Evolutionary conservation across 2,113 vertebrate species (phyloP).

Genomic region (Tachuris rubrigastra): DNA sequence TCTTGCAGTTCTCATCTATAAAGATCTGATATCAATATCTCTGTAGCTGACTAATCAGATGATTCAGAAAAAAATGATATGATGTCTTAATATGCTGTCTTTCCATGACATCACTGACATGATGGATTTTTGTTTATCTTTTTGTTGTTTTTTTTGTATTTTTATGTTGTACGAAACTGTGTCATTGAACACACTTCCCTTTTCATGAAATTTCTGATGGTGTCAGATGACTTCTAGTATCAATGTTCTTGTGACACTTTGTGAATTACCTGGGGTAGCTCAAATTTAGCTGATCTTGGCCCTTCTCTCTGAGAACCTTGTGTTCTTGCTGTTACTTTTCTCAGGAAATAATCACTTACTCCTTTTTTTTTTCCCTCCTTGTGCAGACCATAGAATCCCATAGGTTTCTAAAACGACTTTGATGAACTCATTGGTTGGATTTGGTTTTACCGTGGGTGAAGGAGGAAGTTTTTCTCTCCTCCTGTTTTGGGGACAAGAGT

Average conservation of each 20-base stretch:
- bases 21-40: not conserved
- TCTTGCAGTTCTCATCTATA: not conserved
- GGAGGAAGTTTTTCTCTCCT: accelerated
- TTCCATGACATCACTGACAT: not conserved
- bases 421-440: not conserved
- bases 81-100: not conserved
- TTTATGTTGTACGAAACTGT: not conserved
- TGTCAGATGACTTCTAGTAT: not conserved
- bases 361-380: not conserved
- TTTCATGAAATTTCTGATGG: not conserved
- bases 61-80: not conserved
- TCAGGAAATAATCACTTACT: not conserved
- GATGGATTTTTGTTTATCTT: not conserved
- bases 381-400: not conserved
- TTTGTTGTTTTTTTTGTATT: not conserved
- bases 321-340: not conserved
- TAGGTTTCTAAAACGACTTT: not conserved
- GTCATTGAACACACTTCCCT: not conserved
- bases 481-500: not conserved
- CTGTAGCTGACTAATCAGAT: not conserved
- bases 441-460: too few relatives aligned
- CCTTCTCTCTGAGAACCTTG: not conserved
- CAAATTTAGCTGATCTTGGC: not conserved
- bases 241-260: not conserved
- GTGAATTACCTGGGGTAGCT: not conserved